Conservation (phyloP, 2,888 invertebrate genomes). For the Machimus atricapillus region DNA sequence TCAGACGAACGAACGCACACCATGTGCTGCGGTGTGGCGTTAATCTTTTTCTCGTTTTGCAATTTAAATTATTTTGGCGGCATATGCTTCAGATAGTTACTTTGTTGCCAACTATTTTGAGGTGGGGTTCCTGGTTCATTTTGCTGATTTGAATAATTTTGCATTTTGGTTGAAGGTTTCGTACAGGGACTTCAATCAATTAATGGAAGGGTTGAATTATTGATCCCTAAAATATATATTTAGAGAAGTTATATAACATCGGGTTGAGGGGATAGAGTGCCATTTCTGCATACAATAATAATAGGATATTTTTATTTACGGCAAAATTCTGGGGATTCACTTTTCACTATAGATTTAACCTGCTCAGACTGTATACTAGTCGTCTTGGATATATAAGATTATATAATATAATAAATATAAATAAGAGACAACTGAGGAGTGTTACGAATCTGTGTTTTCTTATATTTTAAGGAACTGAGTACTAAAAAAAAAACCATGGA, state of each 20-base stretch:
- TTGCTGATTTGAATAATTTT: constrained; percentile 24
- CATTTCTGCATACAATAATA: neutral
- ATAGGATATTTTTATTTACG: neutral
- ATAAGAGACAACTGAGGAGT: too few relatives aligned
- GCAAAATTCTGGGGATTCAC: too few relatives aligned
- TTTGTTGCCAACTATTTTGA: neutral
- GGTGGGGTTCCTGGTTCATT: neutral
- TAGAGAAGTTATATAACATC: neutral
- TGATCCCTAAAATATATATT: neutral
- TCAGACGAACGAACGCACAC: constrained; percentile 9
- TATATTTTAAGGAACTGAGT: neutral
- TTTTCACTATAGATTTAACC: too few relatives aligned
- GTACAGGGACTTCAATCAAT: neutral
- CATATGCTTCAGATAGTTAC: constrained; percentile 21
- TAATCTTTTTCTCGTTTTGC: constrained; percentile 27
- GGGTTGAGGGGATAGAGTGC: neutral
- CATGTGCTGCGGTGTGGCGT: neutral
- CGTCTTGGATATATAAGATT: too few relatives aligned
- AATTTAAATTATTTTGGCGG: constrained; percentile 34
- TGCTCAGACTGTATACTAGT: too few relatives aligned
- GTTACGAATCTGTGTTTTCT: neutral
- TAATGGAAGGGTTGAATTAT: neutral
- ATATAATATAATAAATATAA: too few relatives aligned
- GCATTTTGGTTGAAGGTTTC: neutral
- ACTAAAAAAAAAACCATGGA: neutral